Conservation (phyloP, 2,888 invertebrate species). For the Hermaeophaga mercurialis region DNA sequence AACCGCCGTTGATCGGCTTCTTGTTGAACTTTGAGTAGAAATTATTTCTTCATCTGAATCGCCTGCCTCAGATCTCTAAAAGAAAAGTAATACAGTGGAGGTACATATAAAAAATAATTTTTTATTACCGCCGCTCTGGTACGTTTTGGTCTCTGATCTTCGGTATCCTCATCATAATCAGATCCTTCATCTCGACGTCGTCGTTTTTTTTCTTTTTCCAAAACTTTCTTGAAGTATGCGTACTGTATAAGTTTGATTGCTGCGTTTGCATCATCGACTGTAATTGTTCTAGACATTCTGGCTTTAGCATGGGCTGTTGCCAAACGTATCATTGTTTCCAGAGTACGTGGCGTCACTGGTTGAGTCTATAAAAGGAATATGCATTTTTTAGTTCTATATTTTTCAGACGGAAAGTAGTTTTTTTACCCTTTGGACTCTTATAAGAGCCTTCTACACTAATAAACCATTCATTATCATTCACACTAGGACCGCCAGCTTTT, state of each 20-base stretch:
- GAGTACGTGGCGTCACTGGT: conserved; percentile 93
- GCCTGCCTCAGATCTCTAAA: conserved; percentile 36
- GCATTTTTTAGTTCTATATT: too few species aligned
- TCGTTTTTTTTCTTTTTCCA: conserved; percentile 78
- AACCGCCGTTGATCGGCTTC: conserved; percentile 28
- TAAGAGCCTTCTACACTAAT: too few species aligned
- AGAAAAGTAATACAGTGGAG: neutral
- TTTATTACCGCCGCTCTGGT: conserved; percentile 56
- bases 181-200: conserved; percentile 56
- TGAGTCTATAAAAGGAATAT: conserved; percentile 77
- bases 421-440: too few species aligned
- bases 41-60: conserved; percentile 41
- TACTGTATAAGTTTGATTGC: conserved; percentile 94
- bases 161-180: conserved; percentile 54
- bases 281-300: conserved; percentile 85
- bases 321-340: conserved; percentile 97
- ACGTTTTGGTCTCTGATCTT: conserved; percentile 54
- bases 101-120: neutral
- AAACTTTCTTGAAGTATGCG: conserved; percentile 93
- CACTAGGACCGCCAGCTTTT: too few species aligned
- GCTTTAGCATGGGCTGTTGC: conserved; percentile 97
- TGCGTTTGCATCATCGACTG: conserved; percentile 82
- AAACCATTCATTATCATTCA: too few species aligned
- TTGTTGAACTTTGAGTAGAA: conserved; percentile 40
- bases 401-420: neutral